Evolutionary conservation across 2,113 vertebrate genomes (phyloP).

Genomic region (Azemiops feae): DNA sequence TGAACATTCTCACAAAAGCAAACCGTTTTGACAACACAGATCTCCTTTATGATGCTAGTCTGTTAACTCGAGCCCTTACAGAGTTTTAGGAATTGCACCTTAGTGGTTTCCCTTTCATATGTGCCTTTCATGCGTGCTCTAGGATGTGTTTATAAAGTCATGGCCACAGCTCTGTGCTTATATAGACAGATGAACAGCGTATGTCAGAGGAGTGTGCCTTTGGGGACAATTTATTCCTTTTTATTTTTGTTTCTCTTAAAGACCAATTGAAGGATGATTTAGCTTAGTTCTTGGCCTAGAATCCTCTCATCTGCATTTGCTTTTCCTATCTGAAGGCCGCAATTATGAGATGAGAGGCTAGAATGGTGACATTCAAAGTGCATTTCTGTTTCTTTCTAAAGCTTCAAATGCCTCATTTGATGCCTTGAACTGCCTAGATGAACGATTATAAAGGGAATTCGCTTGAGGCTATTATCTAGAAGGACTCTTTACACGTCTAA

Average conservation of each 20-base stretch:
- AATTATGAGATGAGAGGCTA: conserved; percentile 58
- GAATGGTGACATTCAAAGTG: conserved; percentile 41
- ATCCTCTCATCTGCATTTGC: conserved; percentile 53
- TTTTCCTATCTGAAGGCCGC: conserved; percentile 54
- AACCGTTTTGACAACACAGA: conserved; percentile 65
- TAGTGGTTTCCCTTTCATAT: conserved; percentile 72
- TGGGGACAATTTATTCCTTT: conserved; percentile 64
- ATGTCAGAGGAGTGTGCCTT: conserved; percentile 63
- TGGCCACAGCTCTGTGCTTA: conserved; percentile 64
- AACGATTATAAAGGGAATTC: not conserved
- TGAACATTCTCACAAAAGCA: conserved; percentile 51
- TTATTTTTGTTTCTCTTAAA: conserved; percentile 29
- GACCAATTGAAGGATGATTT: conserved; percentile 67
- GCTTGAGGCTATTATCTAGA: not conserved
- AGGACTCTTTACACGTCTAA: not conserved
- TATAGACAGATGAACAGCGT: conserved; percentile 68
- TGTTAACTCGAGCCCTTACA: conserved; percentile 64
- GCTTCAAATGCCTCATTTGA: not conserved
- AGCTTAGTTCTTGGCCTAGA: conserved; percentile 59
- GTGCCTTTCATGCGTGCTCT: conserved; percentile 51
- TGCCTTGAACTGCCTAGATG: not conserved
- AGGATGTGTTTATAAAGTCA: conserved; percentile 71
- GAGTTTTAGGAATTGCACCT: conserved; percentile 67
- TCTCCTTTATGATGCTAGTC: conserved; percentile 63
- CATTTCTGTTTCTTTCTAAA: conserved; percentile 6